phyloP scores from a whole-genome alignment of 2,888 invertebrate genomes.

The Sphinx pinastri region DNA sequence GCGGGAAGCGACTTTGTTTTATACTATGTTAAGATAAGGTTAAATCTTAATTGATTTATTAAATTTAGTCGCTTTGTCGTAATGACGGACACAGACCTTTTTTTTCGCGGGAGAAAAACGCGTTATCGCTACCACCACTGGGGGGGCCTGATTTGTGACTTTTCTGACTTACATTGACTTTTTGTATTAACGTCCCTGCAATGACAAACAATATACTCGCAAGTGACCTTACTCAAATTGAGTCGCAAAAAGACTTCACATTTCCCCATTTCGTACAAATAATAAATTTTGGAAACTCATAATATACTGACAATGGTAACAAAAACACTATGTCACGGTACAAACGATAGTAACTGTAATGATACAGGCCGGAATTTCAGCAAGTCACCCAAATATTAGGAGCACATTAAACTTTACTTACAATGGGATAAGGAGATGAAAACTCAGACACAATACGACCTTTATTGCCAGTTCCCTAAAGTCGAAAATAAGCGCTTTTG shows the following conservation, averaged over 20 bases:
- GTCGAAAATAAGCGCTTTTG: constrained; percentile 23
- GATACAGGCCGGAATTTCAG: constrained; percentile 43
- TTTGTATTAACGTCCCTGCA: neutral
- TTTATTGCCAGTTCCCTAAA: constrained; percentile 14
- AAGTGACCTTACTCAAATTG: neutral
- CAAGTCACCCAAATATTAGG: constrained; percentile 52
- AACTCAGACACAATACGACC: constrained; percentile 28
- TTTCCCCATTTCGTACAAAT: constrained; percentile 4
- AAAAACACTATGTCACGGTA: constrained; percentile 42
- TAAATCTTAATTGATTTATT: no score
- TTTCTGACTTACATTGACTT: neutral
- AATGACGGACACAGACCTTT: no score
- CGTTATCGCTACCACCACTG: no score
- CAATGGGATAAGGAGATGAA: constrained; percentile 46
- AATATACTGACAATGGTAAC: constrained; percentile 30
- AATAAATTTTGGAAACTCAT: constrained; percentile 28
- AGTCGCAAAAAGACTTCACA: neutral
- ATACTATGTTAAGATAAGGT: no score
- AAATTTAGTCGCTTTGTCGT: no score
- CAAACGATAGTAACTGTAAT: constrained; percentile 36
- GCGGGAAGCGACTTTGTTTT: no score
- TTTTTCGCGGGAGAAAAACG: no score
- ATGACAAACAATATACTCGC: constrained; percentile 4
- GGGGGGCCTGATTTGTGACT: no score
- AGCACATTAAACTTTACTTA: constrained; percentile 52